These are phyloP conservation scores for Pimephales promelas DNA, from an alignment of 2,113 vertebrate genomes.

Conservation along the genomic window DNA sequence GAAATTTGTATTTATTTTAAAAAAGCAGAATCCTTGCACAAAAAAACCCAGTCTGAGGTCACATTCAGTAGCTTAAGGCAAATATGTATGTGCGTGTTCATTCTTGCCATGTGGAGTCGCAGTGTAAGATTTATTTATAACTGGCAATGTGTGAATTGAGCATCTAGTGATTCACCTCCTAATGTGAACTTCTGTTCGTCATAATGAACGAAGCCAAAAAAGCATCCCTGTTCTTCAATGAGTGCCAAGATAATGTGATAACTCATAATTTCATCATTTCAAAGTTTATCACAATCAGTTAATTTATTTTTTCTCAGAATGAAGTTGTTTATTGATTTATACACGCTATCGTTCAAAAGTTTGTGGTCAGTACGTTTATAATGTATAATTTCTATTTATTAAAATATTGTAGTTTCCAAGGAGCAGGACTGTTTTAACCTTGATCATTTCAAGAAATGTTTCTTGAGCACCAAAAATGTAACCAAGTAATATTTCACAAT, in stretches of 20 bases:
- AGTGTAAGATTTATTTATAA: slow-evolving; percentile 70
- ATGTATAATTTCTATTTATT: no score
- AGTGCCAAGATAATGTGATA: not conserved
- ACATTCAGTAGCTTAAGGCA: not conserved
- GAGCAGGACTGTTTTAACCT: no score
- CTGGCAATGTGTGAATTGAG: slow-evolving; percentile 57
- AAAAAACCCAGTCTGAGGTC: not conserved
- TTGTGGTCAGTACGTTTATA: not conserved
- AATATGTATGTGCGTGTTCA: not conserved
- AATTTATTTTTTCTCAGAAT: not conserved
- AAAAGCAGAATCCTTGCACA: not conserved
- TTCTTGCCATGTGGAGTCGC: slow-evolving; percentile 67
- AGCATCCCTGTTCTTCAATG: not conserved
- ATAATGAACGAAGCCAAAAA: slow-evolving; percentile 4
- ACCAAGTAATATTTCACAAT: not conserved
- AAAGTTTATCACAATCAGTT: not conserved
- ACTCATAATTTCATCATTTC: not conserved
- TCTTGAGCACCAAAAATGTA: not conserved
- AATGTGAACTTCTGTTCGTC: slow-evolving; percentile 30
- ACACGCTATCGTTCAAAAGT: not conserved
- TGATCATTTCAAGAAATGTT: no score
- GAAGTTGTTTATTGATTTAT: not conserved
- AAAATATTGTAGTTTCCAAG: no score
- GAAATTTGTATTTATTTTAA: not conserved
- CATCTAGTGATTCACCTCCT: slow-evolving; percentile 24